Evolutionary conservation across 2,888 invertebrate species (phyloP), one percentile per base, ranked within the genome.

Genomic region (Thereva unica): DNA sequence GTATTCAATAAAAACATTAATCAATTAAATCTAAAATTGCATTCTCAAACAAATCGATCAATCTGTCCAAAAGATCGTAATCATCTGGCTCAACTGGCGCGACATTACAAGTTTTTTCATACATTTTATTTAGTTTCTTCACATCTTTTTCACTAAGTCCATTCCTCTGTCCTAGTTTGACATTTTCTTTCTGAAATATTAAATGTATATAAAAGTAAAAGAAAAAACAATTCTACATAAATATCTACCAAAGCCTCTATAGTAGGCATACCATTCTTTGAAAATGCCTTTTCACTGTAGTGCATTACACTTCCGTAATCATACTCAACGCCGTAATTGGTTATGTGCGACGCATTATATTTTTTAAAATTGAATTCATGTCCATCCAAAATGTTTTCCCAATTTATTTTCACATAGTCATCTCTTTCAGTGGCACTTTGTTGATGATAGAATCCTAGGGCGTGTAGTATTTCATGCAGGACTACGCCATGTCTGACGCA

Each of bases 401-500:
- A 90, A 57, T 86, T 78, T 71, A 93, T 90, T 71, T 84, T 84
- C 1, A 93, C 88, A 76, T 84, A 91, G 1, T 89, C 84, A 75
- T 93, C 92, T 70, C 93, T 84, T 77, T 92, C 88, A 12, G 87
- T 85, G 34, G 91, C 85, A 74, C 89, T 90, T 76, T 93, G 93
- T 81, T 92, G 92, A 75, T 93, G 93, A 76, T 89, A 90, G 78
- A 93, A 92, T 0, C 93, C 93, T 1, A 91, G 78, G 0, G 90
- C 87, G 75, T 93, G 93, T 73, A 93, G 83, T 76, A 93, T 83
- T 77, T 93, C 93, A 75, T 93, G 91, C 5, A 89, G 84, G 4
- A 90, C 84, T 8, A 88, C 88, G 10, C 90, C 88, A 67, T 84
- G 84, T 37, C 77, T 81, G 66, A 87, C 84, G 74, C 87, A 87